A percentile compares a stretch with the other conserved stretches of the same genome.
Conservation (phyloP, 2,797 vertebrate species). For the Spea hammondii region DNA sequence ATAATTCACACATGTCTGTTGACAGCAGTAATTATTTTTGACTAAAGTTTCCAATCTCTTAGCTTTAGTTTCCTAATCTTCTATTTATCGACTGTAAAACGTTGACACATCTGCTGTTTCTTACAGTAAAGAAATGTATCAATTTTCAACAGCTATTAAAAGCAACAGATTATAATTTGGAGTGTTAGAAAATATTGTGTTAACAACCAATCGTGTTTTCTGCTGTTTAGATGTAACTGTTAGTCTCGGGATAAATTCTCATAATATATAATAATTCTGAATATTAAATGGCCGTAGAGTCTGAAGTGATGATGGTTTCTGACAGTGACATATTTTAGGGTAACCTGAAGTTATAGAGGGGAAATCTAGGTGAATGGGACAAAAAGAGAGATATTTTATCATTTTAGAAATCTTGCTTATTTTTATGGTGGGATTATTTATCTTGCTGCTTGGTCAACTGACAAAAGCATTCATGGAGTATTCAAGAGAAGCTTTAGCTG, state of each 20-base stretch:
- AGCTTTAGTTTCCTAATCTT: neutral
- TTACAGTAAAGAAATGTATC: neutral
- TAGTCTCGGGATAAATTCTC: neutral
- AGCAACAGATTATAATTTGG: neutral
- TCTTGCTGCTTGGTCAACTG: constrained; percentile 44
- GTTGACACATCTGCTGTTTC: neutral
- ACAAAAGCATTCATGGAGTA: constrained; percentile 50
- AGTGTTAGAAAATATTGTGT: neutral
- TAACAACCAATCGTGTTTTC: neutral
- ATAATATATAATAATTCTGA: constrained; percentile 13
- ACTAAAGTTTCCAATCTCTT: neutral
- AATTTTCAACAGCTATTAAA: neutral
- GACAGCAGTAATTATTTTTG: constrained; percentile 18
- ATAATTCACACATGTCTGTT: neutral
- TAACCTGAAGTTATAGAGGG: constrained; percentile 55
- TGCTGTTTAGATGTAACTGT: neutral
- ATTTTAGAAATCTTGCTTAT: constrained; percentile 38
- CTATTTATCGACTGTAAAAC: constrained; percentile 3
- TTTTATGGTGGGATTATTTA: constrained; percentile 16
- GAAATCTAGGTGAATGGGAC: constrained; percentile 48
- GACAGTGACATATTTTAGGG: neutral
- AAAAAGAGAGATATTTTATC: constrained; percentile 47
- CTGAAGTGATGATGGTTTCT: neutral
- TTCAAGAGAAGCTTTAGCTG: constrained; percentile 48
- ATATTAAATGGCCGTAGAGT: neutral